Base-by-base conservation (phyloP, 2,113 vertebrate genomes). In the Okapia johnstoni region DNA sequence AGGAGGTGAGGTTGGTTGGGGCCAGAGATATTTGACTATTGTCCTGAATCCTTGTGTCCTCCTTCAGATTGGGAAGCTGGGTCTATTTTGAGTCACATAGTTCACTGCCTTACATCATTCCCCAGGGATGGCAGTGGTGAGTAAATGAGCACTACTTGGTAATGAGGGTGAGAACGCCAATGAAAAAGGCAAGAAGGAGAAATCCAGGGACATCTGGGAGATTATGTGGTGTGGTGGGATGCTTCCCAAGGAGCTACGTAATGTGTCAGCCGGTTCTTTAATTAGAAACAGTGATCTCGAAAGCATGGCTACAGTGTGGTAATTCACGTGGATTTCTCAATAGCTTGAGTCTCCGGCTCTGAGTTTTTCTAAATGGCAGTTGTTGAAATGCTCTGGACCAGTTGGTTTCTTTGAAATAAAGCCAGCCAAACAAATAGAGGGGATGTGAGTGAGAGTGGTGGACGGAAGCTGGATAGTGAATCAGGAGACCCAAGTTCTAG, bases 311-410 rank as follows among this genome's bases (percentile, higher is more conserved):
- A 57, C 81, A 17, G 60, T 33, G 90, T 70, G 83, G 61, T 55
- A 30, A 52, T 95, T 85, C 96, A 81, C 6, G n/a, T 46, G 80
- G 61, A 77, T 93, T 94, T 96, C 96, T 97, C 92, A 92, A 77
- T 61, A 95, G 89, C 92, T 87, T 9, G 19, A 28, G n/a, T 63
- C 88, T 90, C 90, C 9, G 66, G 40, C 86, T 93, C 86, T 84
- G 66, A 46, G 7, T 81, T 90, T 93, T 90, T 55, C 85, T 97
- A 85, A 94, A 57, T 76, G 81, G 81, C 36, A 66, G 30, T 73
- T 76, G 61, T 58, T 57, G 76, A 58, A 50, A 3, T 3, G 54
- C 80, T 89, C 86, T 88, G 57, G 80, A 73, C 76, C 8, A 30
- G 89, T 58, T 54, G 58, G 58, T 66, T 85, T 84, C 73, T 93